Conservation (phyloP, 2,797 vertebrate species). For the Acanthis flammea region DNA sequence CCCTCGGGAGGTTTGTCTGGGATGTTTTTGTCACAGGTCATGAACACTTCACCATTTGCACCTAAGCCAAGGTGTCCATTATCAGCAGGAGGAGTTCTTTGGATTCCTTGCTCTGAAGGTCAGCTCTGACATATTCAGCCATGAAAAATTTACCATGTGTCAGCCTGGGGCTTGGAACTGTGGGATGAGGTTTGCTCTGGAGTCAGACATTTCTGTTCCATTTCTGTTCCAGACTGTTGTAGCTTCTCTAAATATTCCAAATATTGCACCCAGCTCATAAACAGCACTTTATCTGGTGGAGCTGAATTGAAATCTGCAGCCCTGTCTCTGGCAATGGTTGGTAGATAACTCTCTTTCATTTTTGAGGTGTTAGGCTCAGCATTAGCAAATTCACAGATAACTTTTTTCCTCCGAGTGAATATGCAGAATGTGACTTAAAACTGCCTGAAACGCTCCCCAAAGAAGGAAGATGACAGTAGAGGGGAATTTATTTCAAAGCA, state of each 20-base stretch:
- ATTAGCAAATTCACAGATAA: conserved; percentile 15
- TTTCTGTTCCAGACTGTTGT: background rate
- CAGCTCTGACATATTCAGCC: background rate
- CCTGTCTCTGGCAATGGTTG: background rate
- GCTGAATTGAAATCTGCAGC: background rate
- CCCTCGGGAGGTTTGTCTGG: background rate
- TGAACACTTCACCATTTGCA: background rate
- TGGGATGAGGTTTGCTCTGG: background rate
- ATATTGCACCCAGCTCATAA: background rate
- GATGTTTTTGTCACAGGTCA: background rate
- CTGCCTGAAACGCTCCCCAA: conserved; percentile 15
- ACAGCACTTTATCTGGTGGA: background rate
- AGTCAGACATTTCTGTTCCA: background rate
- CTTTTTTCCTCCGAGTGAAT: background rate
- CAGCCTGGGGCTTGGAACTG: background rate
- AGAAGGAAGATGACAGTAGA: conserved; percentile 10
- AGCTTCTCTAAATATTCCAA: background rate
- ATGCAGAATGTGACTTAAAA: conserved; percentile 29
- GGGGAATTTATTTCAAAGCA: conserved; percentile 44
- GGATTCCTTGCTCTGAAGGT: background rate
- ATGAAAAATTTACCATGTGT: background rate
- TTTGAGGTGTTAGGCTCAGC: background rate
- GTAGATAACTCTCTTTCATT: background rate
- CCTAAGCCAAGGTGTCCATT: background rate
- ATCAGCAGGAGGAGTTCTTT: background rate